A percentile compares a stretch with the other conserved stretches of the same genome.
phyloP scores from a whole-genome alignment of 2,113 vertebrate species.

The Eurystomus gularis region DNA sequence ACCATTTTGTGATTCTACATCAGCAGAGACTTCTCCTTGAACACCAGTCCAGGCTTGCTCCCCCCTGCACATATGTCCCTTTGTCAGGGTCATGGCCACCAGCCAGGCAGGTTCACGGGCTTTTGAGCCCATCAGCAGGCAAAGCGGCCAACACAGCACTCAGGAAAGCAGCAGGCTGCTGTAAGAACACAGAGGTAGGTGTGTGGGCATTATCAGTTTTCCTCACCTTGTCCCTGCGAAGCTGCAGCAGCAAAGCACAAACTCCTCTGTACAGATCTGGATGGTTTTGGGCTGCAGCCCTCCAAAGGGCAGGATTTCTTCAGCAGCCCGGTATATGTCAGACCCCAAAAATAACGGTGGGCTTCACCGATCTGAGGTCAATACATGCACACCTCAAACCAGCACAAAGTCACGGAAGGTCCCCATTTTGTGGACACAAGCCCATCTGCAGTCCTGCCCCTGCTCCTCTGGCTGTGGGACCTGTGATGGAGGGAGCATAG shows the following conservation, averaged over 20 bases:
- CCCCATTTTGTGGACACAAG: too few relatives aligned
- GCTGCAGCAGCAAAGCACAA: background rate
- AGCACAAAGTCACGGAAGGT: background rate
- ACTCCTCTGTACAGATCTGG: too few relatives aligned
- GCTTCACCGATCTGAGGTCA: background rate
- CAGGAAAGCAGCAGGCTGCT: rapidly evolving
- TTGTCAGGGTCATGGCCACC: background rate
- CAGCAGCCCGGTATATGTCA: too few relatives aligned
- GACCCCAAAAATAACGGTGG: too few relatives aligned
- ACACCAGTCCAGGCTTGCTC: background rate
- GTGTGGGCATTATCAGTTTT: background rate
- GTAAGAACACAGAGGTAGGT: too few relatives aligned
- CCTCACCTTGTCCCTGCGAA: rapidly evolving
- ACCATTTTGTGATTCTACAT: too few relatives aligned
- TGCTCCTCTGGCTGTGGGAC: rapidly evolving
- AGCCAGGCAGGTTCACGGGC: background rate
- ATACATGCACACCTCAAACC: rapidly evolving
- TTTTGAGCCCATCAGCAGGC: background rate
- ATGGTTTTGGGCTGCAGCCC: too few relatives aligned
- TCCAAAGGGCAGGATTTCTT: too few relatives aligned
- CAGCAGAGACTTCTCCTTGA: background rate
- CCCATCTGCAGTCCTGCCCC: background rate
- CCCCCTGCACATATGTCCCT: rapidly evolving
- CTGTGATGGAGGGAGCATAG: background rate
- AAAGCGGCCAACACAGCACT: background rate